A percentile compares a stretch with the other conserved stretches of the same genome.
These are phyloP conservation scores for Syrista parreyssii DNA, from an alignment of 2,888 invertebrate species.

Conservation along the genomic window DNA sequence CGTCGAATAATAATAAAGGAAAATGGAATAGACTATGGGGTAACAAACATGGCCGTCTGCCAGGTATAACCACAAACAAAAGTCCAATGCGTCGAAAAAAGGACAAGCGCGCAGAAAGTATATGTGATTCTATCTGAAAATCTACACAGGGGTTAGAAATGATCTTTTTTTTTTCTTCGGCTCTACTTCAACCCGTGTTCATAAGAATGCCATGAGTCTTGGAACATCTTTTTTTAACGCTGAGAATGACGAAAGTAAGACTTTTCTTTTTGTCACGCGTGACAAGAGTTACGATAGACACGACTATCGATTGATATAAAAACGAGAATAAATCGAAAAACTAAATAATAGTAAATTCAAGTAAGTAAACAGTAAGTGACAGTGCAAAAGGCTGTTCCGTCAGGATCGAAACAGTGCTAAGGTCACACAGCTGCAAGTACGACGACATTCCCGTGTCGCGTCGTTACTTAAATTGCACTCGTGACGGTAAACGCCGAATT, in stretches of 20 bases:
- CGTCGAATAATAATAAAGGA: conserved; percentile 14
- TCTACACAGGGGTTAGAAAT: not conserved
- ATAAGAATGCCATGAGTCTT: not conserved
- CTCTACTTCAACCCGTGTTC: not conserved
- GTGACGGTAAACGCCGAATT: not conserved
- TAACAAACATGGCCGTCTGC: not conserved
- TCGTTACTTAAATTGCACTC: conserved; percentile 32
- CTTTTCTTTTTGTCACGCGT: not conserved
- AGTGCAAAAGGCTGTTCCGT: not conserved
- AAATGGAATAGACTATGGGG: not conserved
- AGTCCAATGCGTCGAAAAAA: not conserved
- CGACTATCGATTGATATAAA: not conserved
- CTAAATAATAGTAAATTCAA: not conserved
- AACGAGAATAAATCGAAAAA: not conserved
- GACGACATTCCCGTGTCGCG: not conserved
- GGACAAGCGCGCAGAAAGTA: not conserved
- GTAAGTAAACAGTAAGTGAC: not conserved
- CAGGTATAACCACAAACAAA: not conserved
- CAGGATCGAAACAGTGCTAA: not conserved
- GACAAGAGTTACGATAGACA: not conserved
- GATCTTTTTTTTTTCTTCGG: not conserved
- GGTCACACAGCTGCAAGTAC: conserved; percentile 1
- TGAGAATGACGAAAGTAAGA: not conserved
- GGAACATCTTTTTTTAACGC: not conserved
- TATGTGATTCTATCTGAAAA: not conserved